Percentiles rank a stretch among this genome's conserved stretches.
phyloP scores from a whole-genome alignment of 2,797 vertebrate species.

The Picus viridis region DNA sequence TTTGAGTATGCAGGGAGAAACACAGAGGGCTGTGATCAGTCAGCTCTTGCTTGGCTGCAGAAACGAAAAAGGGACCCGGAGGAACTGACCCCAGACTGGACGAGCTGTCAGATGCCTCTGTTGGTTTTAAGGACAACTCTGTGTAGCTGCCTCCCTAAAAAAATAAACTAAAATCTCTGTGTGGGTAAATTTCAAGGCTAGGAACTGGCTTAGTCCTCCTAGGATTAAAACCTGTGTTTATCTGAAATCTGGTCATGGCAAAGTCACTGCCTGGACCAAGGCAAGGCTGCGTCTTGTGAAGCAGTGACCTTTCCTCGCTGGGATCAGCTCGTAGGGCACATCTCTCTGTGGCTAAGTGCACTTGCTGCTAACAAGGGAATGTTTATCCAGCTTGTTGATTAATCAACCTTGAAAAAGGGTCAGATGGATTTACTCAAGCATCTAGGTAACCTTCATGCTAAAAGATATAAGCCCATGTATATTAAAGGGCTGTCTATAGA shows the following conservation, averaged over 20 bases:
- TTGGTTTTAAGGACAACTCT: background rate
- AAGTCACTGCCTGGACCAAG: background rate
- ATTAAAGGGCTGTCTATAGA: background rate
- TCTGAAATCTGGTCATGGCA: background rate
- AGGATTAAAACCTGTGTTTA: background rate
- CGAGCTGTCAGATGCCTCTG: background rate
- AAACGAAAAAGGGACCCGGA: background rate
- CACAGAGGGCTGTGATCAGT: background rate
- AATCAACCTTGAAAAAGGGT: constrained; percentile 52
- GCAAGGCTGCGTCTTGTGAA: background rate
- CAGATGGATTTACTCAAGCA: constrained; percentile 28
- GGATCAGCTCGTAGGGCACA: background rate
- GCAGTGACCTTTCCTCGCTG: constrained; percentile 17
- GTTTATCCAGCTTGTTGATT: constrained; percentile 1
- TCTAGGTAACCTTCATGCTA: constrained; percentile 23
- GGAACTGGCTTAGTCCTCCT: background rate
- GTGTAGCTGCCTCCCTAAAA: background rate
- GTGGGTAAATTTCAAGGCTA: background rate
- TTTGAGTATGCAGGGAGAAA: background rate
- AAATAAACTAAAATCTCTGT: background rate
- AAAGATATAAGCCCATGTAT: background rate
- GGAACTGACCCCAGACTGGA: background rate
- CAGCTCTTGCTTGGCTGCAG: background rate
- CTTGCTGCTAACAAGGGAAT: constrained; percentile 5
- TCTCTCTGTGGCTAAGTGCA: fast-evolving